Evolutionary conservation across 2,888 invertebrate species (phyloP).

Genomic region (Dynastes grantii): DNA sequence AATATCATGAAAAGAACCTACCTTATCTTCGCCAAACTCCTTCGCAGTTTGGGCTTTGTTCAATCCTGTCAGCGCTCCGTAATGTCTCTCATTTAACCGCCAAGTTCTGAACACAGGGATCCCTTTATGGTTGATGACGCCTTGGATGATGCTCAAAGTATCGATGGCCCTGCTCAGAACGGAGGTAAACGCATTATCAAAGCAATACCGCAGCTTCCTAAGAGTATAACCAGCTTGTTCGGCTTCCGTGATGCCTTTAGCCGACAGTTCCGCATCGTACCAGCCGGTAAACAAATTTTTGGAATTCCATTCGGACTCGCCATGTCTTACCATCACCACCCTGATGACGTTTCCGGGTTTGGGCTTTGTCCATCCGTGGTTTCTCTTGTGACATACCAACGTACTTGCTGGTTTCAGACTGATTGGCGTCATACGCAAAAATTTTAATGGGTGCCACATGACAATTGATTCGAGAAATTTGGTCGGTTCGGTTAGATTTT

Average conservation of each 20-base stretch:
- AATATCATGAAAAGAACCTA: background rate
- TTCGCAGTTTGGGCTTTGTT: conserved; percentile 90
- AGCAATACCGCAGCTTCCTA: conserved; percentile 79
- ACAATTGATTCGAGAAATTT: background rate
- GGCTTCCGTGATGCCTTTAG: conserved; percentile 78
- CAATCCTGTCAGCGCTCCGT: conserved; percentile 88
- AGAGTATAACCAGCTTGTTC: conserved; percentile 81
- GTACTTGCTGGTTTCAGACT: background rate
- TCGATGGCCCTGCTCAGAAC: conserved; percentile 84
- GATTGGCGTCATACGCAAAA: background rate
- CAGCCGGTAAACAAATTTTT: conserved; percentile 51
- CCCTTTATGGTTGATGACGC: conserved; percentile 77
- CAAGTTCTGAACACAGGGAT: conserved; percentile 83
- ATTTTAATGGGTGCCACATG: conserved; percentile 14
- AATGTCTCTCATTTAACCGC: conserved; percentile 91
- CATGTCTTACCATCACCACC: conserved; percentile 52
- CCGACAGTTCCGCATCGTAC: conserved; percentile 45
- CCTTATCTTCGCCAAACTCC: conserved; percentile 87
- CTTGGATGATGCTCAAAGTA: conserved; percentile 80
- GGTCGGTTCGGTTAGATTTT: no score
- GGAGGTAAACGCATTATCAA: conserved; percentile 88
- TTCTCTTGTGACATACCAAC: background rate
- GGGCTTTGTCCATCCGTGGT: background rate
- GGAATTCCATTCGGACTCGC: conserved; percentile 51
- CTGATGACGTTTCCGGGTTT: conserved; percentile 14